Conservation (phyloP, 2,113 vertebrate species). For the Cavia aperea region DNA sequence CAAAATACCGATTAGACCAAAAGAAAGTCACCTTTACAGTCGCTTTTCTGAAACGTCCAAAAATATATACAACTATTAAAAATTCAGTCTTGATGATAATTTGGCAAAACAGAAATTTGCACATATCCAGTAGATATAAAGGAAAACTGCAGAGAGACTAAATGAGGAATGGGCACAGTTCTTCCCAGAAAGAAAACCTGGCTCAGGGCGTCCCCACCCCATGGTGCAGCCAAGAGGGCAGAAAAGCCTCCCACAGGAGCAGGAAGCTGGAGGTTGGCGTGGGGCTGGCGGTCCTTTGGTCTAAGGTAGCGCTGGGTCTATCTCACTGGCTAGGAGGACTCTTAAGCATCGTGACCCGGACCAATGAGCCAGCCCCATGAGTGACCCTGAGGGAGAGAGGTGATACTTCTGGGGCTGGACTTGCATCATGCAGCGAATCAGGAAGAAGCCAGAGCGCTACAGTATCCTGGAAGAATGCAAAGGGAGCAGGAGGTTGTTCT, state of each 20-base stretch:
- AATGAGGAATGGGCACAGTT: neutral
- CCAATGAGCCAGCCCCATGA: neutral
- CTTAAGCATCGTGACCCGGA: too few species aligned
- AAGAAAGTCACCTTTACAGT: neutral
- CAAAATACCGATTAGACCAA: neutral
- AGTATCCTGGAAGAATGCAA: neutral
- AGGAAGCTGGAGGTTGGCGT: neutral
- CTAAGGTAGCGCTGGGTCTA: neutral
- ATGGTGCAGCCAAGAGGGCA: neutral
- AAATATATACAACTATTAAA: neutral
- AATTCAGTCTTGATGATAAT: neutral
- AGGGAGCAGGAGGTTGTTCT: neutral
- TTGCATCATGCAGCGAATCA: neutral
- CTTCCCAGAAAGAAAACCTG: neutral
- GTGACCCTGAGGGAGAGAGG: too few species aligned
- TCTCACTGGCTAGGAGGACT: neutral
- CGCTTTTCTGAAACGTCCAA: neutral
- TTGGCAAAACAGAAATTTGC: neutral
- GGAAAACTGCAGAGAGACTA: neutral
- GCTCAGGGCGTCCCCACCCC: neutral
- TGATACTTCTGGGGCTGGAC: neutral
- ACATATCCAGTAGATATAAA: neutral
- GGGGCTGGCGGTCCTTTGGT: rapidly evolving
- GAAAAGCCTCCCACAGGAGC: neutral
- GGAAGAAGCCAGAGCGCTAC: neutral